A percentile compares a stretch with the other conserved stretches of the same genome.
These are phyloP conservation scores for Laupala kohalensis DNA, from an alignment of 1,140 invertebrate genomes.

Conservation along the genomic window DNA sequence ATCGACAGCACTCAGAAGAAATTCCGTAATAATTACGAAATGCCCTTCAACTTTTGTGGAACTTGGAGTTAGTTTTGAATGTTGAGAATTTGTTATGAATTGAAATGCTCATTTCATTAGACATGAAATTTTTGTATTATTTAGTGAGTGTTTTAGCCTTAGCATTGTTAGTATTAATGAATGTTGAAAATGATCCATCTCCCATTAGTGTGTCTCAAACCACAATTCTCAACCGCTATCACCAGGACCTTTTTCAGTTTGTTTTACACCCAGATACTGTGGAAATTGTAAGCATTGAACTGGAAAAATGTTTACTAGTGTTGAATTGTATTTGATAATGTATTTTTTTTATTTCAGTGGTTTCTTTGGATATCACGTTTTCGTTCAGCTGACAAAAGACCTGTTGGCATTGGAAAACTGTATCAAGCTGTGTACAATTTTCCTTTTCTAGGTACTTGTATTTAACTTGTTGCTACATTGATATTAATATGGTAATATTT, in stretches of 20 bases:
- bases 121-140: no score
- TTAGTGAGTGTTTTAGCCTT: no score
- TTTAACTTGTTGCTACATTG: neutral
- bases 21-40: no score
- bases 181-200: neutral
- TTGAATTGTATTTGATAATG: neutral
- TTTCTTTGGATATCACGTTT: slow-evolving; percentile 2
- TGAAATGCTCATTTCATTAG: no score
- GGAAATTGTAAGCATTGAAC: neutral
- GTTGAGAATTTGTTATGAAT: no score
- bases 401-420: neutral
- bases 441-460: neutral
- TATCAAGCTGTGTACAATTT: neutral
- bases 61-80: no score
- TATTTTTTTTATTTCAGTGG: neutral
- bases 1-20: no score
- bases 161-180: neutral
- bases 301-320: neutral
- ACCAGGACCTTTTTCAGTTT: neutral
- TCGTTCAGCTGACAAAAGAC: neutral
- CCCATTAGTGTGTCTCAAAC: neutral
- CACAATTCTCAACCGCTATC: neutral
- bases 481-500: no score
- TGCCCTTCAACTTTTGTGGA: no score
- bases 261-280: neutral